phyloP scores from a whole-genome alignment of 53 echinoderm and acorn worm species.

The Holothuria leucospilota region DNA sequence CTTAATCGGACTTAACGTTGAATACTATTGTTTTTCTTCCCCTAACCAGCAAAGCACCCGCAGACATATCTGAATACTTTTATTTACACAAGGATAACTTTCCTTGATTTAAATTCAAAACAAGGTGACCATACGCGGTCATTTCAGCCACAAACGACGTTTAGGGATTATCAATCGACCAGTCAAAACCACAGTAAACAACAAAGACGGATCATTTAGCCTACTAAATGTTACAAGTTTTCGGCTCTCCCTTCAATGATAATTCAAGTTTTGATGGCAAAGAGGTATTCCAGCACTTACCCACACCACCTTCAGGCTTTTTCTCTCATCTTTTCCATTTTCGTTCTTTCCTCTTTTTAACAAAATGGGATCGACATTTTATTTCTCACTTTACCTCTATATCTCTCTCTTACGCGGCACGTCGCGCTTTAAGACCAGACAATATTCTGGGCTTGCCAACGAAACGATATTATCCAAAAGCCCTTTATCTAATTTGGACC shows the following conservation, averaged over 20 bases:
- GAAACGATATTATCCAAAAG: conserved; percentile 40
- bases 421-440: conserved; percentile 29
- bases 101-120: too few species aligned
- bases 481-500: conserved; percentile 38
- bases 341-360: neutral
- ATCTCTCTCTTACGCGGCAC: conserved; percentile 33
- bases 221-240: conserved; percentile 40
- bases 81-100: too few species aligned
- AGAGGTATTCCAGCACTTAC: neutral
- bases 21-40: too few species aligned
- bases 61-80: too few species aligned
- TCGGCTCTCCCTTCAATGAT: neutral
- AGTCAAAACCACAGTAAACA: conserved; percentile 2
- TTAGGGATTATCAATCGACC: too few species aligned
- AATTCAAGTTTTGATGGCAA: conserved; percentile 40
- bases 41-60: too few species aligned
- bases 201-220: conserved; percentile 29
- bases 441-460: conserved; percentile 36
- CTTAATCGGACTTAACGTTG: too few species aligned
- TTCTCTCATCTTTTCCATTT: neutral
- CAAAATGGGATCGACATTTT: conserved; percentile 36
- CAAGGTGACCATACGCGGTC: too few species aligned
- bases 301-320: conserved; percentile 15
- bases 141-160: too few species aligned
- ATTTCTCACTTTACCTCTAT: conserved; percentile 1